Evolutionary conservation across 2,113 vertebrate genomes (phyloP).

Genomic region (Corythaixoides concolor): DNA sequence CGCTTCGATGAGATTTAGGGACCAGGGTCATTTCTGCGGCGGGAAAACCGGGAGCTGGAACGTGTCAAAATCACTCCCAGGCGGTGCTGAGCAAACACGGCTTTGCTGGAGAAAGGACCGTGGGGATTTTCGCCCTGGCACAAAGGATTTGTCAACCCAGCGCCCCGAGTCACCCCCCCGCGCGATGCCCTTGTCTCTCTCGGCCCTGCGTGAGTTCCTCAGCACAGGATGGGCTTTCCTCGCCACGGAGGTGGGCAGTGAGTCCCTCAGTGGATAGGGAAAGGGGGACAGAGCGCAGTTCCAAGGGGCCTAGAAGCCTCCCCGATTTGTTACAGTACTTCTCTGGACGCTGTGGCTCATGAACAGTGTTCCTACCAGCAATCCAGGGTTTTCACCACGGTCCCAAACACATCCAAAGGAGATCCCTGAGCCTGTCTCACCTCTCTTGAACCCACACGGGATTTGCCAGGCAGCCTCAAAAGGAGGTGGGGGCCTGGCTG

Average conservation of each 20-base stretch:
- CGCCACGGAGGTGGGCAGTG: rapidly evolving
- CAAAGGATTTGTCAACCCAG: neutral
- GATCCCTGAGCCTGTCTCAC: neutral
- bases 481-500: neutral
- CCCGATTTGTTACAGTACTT: neutral
- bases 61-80: rapidly evolving
- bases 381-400: neutral
- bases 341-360: neutral
- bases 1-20: neutral
- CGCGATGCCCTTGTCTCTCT: rapidly evolving
- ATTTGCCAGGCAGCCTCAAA: neutral
- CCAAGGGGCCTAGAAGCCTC: neutral
- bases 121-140: neutral
- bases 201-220: neutral
- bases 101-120: neutral
- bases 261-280: neutral
- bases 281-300: neutral
- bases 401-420: neutral
- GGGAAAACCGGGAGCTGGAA: neutral
- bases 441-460: neutral
- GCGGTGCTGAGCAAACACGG: neutral
- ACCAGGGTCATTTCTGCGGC: rapidly evolving
- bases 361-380: neutral
- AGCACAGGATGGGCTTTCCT: neutral
- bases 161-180: rapidly evolving